These are phyloP conservation scores for Pampusana beccarii DNA, from an alignment of 2,113 vertebrate genomes.

Conservation along the genomic window DNA sequence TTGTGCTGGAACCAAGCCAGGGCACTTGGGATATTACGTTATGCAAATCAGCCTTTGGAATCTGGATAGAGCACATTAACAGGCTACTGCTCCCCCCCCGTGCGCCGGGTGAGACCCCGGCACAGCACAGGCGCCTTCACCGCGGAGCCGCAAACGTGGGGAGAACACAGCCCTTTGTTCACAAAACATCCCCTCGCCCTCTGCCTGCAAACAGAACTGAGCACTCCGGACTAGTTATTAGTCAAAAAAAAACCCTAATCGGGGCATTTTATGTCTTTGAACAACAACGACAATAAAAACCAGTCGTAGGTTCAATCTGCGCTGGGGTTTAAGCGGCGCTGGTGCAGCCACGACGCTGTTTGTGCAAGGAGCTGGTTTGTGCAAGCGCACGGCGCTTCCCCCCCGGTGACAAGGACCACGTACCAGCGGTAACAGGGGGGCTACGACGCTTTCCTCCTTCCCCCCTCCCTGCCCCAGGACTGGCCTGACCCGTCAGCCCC, in stretches of 20 bases:
- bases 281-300: not conserved
- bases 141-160: not conserved
- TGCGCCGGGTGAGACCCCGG: not conserved
- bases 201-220: not conserved
- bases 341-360: rapidly evolving
- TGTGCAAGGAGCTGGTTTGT: not conserved
- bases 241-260: not conserved
- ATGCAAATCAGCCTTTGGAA: constrained; percentile 74
- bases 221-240: not conserved
- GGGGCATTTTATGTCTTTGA: not conserved
- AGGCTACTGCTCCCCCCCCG: not conserved
- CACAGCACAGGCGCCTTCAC: not conserved
- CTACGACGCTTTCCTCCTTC: rapidly evolving
- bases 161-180: not conserved
- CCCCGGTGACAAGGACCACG: rapidly evolving
- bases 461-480: not conserved
- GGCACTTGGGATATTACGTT: constrained; percentile 77
- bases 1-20: constrained; percentile 52
- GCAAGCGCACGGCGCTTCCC: not conserved
- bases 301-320: not conserved
- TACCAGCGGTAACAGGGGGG: rapidly evolving
- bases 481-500: rapidly evolving
- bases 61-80: not conserved
- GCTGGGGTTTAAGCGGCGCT: not conserved
- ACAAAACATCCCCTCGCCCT: not conserved